These are phyloP conservation scores for Spicauda simplicius DNA, from an alignment of 2,888 invertebrate genomes.

Conservation along the genomic window DNA sequence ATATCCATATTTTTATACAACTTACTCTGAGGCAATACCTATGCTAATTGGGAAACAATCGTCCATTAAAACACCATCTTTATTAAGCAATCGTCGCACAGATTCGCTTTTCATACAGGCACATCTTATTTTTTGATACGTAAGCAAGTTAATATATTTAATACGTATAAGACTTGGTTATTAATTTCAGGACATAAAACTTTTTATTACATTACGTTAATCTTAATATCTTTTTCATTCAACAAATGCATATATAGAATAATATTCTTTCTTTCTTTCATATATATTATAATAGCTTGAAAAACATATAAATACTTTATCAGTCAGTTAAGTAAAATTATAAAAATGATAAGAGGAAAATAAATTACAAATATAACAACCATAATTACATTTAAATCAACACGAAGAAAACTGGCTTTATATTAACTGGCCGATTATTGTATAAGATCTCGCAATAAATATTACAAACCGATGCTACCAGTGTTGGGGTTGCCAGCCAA, in stretches of 20 bases:
- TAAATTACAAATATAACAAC: no score
- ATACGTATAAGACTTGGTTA: no score
- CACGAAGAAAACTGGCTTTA: neutral
- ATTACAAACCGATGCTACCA: constrained; percentile 3
- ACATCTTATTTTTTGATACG: constrained; percentile 16
- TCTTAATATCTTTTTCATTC: no score
- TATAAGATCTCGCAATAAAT: constrained; percentile 20
- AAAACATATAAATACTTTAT: no score
- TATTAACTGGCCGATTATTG: constrained; percentile 3
- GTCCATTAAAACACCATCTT: constrained; percentile 32
- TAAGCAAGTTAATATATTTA: neutral
- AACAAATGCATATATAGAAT: no score
- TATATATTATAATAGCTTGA: no score
- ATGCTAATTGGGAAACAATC: constrained; percentile 60
- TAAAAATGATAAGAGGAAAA: no score
- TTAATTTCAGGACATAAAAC: no score
- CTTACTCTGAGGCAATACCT: constrained; percentile 59
- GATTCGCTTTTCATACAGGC: constrained; percentile 22
- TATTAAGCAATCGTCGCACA: constrained; percentile 25
- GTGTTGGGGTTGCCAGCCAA: constrained; percentile 16
- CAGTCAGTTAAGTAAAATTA: no score
- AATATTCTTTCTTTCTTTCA: no score
- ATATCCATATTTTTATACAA: constrained; percentile 77
- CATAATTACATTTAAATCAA: no score
- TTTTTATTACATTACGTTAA: no score